Percentiles rank a stretch among this genome's conserved stretches.
phyloP scores from a whole-genome alignment of 2,888 invertebrate genomes.

The Scaptomyza polygonia region DNA sequence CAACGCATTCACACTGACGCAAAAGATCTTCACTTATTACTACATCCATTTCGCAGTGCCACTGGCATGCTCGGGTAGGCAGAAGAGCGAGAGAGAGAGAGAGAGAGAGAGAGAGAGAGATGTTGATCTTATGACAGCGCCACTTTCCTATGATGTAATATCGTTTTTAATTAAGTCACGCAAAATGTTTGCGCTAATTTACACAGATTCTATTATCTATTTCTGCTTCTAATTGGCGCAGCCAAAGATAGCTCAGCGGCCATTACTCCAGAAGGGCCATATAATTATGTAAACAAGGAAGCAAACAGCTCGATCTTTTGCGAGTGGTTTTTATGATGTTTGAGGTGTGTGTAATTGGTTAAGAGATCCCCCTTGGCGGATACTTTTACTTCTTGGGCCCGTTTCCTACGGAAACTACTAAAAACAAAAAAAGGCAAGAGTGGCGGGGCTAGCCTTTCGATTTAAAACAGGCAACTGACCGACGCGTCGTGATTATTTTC shows the following conservation, averaged over 20 bases:
- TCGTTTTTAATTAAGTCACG: constrained; percentile 74
- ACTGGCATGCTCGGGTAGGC: constrained; percentile 54
- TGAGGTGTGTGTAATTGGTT: constrained; percentile 62
- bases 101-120: constrained; percentile 16
- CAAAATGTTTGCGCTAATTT: constrained; percentile 74
- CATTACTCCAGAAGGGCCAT: constrained; percentile 39
- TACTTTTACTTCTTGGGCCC: constrained; percentile 42
- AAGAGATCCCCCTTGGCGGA: neutral
- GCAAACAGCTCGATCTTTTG: constrained; percentile 16
- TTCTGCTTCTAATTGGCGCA: constrained; percentile 63
- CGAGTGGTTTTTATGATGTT: constrained; percentile 22
- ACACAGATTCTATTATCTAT: constrained; percentile 52
- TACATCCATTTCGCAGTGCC: constrained; percentile 55
- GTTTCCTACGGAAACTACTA: constrained; percentile 53
- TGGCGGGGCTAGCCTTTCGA: constrained; percentile 51
- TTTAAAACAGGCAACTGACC: constrained; percentile 47
- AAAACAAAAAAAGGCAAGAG: constrained; percentile 13
- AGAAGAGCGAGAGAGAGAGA: neutral
- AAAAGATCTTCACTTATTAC: constrained; percentile 32
- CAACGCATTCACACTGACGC: constrained; percentile 13
- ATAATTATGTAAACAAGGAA: constrained; percentile 69
- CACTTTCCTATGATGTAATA: constrained; percentile 74
- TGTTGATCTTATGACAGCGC: constrained; percentile 45
- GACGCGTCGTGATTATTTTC: constrained; percentile 24
- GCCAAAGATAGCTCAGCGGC: constrained; percentile 14